Conservation (phyloP, 1,140 invertebrate genomes). For the Bombus soroeensis region DNA sequence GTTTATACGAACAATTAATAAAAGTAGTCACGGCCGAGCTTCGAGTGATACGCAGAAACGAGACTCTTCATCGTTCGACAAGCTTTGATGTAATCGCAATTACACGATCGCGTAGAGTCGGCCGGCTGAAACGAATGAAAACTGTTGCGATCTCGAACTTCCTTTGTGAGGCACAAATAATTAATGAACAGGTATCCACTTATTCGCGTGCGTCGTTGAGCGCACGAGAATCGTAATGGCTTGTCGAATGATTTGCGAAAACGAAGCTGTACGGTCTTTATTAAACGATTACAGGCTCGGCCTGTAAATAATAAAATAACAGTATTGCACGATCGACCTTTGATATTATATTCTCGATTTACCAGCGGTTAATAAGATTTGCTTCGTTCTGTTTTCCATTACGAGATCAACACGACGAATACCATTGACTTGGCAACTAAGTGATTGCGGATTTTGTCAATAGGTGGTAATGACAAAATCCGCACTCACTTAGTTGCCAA, state of each 20-base stretch:
- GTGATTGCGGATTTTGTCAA: too few relatives aligned
- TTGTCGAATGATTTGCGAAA: conserved; percentile 10
- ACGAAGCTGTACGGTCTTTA: not conserved
- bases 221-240: not conserved
- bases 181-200: not conserved
- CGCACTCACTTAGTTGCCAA: too few relatives aligned
- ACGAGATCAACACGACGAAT: not conserved
- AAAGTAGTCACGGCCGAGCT: not conserved
- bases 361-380: not conserved
- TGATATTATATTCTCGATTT: not conserved
- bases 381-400: not conserved
- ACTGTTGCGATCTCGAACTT: not conserved
- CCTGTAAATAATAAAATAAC: not conserved
- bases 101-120: not conserved
- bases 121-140: not conserved
- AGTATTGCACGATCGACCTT: not conserved
- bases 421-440: too few relatives aligned
- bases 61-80: not conserved
- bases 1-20: not conserved
- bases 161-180: not conserved
- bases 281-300: not conserved
- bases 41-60: conserved; percentile 14
- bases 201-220: not conserved
- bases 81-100: not conserved
- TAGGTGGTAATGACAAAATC: too few relatives aligned